Evolutionary conservation across 2,113 vertebrate species (phyloP).

Genomic region (Calyptommatus sinebrachiatus): DNA sequence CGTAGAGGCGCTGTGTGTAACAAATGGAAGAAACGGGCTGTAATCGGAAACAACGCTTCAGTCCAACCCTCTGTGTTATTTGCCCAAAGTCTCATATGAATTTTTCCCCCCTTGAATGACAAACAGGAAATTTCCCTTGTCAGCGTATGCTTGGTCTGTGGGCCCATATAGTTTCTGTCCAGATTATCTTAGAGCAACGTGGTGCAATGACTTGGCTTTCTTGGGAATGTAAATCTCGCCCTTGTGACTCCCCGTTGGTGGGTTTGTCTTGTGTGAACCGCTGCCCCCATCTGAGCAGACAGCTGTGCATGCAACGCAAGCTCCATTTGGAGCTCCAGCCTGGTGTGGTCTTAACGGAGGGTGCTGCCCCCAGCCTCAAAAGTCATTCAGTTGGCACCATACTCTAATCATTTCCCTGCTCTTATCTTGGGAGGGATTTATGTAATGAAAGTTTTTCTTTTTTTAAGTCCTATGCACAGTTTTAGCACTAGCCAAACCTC

Average conservation of each 20-base stretch:
- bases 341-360: constrained; percentile 40
- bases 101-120: not conserved
- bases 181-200: constrained; percentile 50
- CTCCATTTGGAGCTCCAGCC: constrained; percentile 59
- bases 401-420: constrained; percentile 59
- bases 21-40: constrained; percentile 53
- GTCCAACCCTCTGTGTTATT: constrained; percentile 3
- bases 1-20: constrained; percentile 63
- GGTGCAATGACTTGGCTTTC: constrained; percentile 60
- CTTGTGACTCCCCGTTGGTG: not conserved
- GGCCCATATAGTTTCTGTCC: constrained; percentile 51
- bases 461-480: constrained; percentile 75
- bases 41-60: constrained; percentile 29
- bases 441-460: constrained; percentile 73
- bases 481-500: constrained; percentile 75
- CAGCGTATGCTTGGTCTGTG: constrained; percentile 52
- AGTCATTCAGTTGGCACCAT: constrained; percentile 50
- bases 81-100: constrained; percentile 5
- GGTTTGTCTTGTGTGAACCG: constrained; percentile 50
- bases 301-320: constrained; percentile 63
- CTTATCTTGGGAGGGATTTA: constrained; percentile 71
- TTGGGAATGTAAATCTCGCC: constrained; percentile 55
- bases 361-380: not conserved
- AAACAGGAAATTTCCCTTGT: not conserved
- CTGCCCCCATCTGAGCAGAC: constrained; percentile 41